Conservation (phyloP, 2,113 vertebrate genomes). For the Diadophis punctatus region DNA sequence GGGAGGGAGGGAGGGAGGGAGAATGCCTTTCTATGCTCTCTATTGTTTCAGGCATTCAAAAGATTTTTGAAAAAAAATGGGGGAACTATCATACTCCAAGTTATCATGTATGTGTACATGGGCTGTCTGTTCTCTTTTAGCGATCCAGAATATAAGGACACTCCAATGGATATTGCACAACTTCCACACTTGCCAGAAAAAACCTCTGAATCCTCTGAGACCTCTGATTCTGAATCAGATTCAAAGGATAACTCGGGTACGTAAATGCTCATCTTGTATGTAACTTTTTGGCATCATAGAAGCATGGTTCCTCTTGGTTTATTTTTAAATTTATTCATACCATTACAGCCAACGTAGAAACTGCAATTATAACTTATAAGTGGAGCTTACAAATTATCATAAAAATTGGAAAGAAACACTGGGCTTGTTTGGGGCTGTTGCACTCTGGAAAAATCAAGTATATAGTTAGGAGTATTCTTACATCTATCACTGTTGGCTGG, state of each 20-base stretch:
- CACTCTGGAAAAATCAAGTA: neutral
- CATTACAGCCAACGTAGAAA: neutral
- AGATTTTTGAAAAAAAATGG: constrained; percentile 41
- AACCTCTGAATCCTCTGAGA: constrained; percentile 92
- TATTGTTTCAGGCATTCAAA: constrained; percentile 38
- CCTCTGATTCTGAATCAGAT: constrained; percentile 95
- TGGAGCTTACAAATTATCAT: constrained; percentile 8
- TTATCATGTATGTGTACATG: constrained; percentile 37
- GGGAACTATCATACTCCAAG: constrained; percentile 29
- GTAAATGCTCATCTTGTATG: constrained; percentile 35
- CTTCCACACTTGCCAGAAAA: constrained; percentile 94
- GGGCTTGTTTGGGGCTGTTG: neutral
- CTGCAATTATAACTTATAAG: constrained; percentile 4
- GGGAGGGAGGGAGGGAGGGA: neutral
- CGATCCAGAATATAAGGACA: constrained; percentile 94
- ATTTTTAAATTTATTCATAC: neutral
- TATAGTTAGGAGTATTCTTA: neutral
- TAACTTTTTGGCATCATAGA: neutral
- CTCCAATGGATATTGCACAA: constrained; percentile 94
- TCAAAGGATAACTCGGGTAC: constrained; percentile 98
- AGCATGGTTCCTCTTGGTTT: neutral
- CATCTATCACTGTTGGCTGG: neutral
- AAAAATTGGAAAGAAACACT: neutral
- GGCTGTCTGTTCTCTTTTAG: constrained; percentile 66
- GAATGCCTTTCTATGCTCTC: constrained; percentile 33